phyloP scores from a whole-genome alignment of 2,797 vertebrate species.

The Notamacropus eugenii region DNA sequence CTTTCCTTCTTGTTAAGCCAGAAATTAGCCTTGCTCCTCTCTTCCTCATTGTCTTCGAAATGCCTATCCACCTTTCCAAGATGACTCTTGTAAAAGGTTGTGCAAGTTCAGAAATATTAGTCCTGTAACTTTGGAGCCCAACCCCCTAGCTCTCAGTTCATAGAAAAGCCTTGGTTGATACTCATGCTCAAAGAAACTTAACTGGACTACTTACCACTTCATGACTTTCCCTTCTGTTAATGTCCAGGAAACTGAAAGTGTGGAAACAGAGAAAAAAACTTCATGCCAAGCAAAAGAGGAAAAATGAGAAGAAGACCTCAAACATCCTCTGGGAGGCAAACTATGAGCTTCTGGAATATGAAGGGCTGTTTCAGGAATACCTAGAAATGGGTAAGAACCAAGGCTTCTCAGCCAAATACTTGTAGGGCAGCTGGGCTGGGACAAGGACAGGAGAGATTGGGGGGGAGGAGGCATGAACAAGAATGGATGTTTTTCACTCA shows the following conservation, averaged over 20 bases:
- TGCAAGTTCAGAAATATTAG: neutral
- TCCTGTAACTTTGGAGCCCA: neutral
- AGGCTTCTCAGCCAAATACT: accelerated
- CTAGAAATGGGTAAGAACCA: slow-evolving; percentile 79
- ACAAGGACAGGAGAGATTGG: neutral
- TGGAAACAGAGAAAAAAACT: slow-evolving; percentile 74
- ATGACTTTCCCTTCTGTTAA: neutral
- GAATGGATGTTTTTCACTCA: neutral
- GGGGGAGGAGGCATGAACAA: neutral
- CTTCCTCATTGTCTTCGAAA: neutral
- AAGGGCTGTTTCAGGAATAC: slow-evolving; percentile 78
- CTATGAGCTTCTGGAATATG: slow-evolving; percentile 70
- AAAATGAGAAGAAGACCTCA: accelerated
- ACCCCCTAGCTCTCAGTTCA: neutral
- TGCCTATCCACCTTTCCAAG: neutral
- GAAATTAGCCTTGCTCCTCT: neutral
- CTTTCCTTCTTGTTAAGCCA: neutral
- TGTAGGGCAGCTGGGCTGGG: too few relatives aligned
- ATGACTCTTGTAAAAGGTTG: neutral
- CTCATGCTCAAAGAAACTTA: neutral
- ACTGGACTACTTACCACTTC: neutral
- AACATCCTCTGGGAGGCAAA: slow-evolving; percentile 69
- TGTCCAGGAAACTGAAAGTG: slow-evolving; percentile 73
- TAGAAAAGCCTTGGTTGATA: neutral
- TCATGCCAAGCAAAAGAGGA: neutral